These are phyloP conservation scores for Leptestheria dahalacensis DNA, from an alignment of 1,140 invertebrate genomes.

Conservation along the genomic window DNA sequence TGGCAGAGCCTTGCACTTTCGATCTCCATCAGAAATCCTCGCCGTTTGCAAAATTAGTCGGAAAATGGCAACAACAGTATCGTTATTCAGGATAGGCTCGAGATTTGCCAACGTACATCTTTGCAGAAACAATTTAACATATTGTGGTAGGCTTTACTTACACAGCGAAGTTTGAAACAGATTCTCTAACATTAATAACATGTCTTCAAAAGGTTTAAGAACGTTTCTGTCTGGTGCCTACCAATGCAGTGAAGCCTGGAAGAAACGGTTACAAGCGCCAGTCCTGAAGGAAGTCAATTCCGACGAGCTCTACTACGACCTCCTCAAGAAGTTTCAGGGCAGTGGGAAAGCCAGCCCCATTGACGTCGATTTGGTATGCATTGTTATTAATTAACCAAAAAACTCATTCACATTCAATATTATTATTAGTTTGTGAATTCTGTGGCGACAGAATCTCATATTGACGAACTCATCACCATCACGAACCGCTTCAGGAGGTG, in stretches of 20 bases:
- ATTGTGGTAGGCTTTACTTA: background rate
- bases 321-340: constrained; percentile 41
- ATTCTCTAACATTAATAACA: background rate
- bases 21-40: no score
- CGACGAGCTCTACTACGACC: constrained; percentile 41
- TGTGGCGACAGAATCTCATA: constrained; percentile 29
- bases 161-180: background rate
- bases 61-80: background rate
- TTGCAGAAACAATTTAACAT: background rate
- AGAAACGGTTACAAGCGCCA: constrained; percentile 37
- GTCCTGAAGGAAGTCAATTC: constrained; percentile 44
- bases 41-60: no score
- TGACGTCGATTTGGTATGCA: constrained; percentile 46
- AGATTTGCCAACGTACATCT: background rate
- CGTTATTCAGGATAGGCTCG: background rate
- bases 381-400: background rate
- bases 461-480: constrained; percentile 51
- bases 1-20: no score
- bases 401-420: background rate
- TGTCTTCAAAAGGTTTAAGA: background rate
- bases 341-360: constrained; percentile 42
- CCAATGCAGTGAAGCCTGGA: constrained; percentile 47
- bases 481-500: constrained; percentile 51
- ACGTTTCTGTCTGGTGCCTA: constrained; percentile 47
- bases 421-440: constrained; percentile 40